A percentile compares a stretch with the other conserved stretches of the same genome.
Conservation (phyloP, 2,113 vertebrate species). For the Taxidea taxus region DNA sequence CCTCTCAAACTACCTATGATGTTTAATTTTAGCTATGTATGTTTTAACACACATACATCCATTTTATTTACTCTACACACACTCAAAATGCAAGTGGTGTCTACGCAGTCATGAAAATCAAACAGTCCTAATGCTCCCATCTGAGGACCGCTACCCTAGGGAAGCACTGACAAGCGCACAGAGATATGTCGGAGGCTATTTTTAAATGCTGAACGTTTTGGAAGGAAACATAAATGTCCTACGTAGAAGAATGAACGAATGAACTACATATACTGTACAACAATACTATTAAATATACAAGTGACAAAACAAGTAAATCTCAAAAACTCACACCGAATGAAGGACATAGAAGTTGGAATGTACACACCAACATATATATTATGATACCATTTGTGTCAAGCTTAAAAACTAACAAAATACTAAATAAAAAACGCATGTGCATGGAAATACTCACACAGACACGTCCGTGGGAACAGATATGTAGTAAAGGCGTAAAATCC, state of each 20-base stretch:
- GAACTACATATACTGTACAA: background rate
- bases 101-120: background rate
- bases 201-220: background rate
- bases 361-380: background rate
- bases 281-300: background rate
- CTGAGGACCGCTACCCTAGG: background rate
- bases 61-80: background rate
- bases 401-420: background rate
- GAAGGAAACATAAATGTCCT: background rate
- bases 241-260: background rate
- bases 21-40: background rate
- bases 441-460: background rate
- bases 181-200: background rate
- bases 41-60: background rate
- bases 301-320: background rate
- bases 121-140: background rate
- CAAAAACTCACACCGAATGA: background rate
- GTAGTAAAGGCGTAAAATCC: background rate
- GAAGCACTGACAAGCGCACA: background rate
- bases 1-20: background rate
- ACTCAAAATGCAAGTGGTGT: background rate
- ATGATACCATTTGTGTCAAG: background rate
- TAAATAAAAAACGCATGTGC: background rate
- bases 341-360: background rate
- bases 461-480: background rate